Percentiles rank a stretch among this genome's conserved stretches.
Conservation (phyloP, 1,140 invertebrate genomes). For the Penaeus vannamei region DNA sequence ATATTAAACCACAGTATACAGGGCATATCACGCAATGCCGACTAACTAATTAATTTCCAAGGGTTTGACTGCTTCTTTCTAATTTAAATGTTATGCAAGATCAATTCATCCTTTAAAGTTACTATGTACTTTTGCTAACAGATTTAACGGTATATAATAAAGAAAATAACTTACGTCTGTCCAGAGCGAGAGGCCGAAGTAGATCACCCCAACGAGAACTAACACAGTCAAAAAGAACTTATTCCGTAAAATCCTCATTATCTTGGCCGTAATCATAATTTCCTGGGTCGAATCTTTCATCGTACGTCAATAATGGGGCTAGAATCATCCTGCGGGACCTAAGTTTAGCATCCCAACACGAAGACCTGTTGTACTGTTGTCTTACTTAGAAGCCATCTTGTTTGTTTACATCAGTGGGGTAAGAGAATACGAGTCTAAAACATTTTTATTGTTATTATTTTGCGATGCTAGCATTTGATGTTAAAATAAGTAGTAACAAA, state of each 20-base stretch:
- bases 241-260: conserved; percentile 56
- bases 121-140: too few species aligned
- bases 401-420: conserved; percentile 46
- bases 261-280: conserved; percentile 57
- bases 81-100: too few species aligned
- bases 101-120: too few species aligned
- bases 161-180: conserved; percentile 13
- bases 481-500: too few species aligned
- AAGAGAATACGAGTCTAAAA: neutral
- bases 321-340: conserved; percentile 23
- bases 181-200: conserved; percentile 53
- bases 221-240: conserved; percentile 51
- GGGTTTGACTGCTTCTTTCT: too few species aligned
- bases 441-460: too few species aligned
- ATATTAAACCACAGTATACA: too few species aligned
- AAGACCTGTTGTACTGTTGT: neutral
- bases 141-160: too few species aligned
- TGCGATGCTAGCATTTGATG: too few species aligned
- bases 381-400: conserved; percentile 38
- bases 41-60: too few species aligned
- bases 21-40: too few species aligned
- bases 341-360: neutral
- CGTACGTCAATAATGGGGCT: neutral
- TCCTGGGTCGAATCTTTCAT: conserved; percentile 39
- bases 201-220: conserved; percentile 39